Base-by-base conservation (phyloP, 2,888 invertebrate genomes). In the Hemithea aestivaria region DNA sequence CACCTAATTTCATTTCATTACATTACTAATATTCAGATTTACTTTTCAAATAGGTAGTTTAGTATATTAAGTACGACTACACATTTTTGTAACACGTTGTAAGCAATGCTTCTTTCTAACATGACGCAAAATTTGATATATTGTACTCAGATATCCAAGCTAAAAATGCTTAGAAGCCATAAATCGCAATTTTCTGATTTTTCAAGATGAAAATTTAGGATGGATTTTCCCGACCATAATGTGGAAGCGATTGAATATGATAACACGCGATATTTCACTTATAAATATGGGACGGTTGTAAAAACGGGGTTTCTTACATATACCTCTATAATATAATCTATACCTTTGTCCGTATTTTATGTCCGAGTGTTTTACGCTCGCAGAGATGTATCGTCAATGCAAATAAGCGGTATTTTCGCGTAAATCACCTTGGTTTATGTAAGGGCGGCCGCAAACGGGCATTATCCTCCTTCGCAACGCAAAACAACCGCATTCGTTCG, bases 261-360 rank as follows among this genome's bases (percentile, higher is more conserved):
- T 62, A 69, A 63, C 56, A 58, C 51, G 45, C 57, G 56, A 72
- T 73, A 78, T 73, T 73, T 74, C 72, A 70, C 66, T 71, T 62
- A 62, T 60, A 70, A 61, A 73, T 68, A 66, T 70, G 71, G 55
- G 65, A 24, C 4, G 68, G 61, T 66, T 62, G 71, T 78, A 74
- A 76, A 79, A 74, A 74, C 68, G 64, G 62, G 71, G 73, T 71
- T 71, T 71, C 62, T 62, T 56, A n/a, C n/a, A n/a, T 63, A 68
- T 68, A 66, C 66, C 69, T 75, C 73, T 70, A 76, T 73, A 74
- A 76, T 70, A 73, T 77, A 73, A 74, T 73, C 73, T 71, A 69
- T 69, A 73, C 72, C 68, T 73, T 73, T 63, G 58, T 62, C n/a
- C n/a, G n/a, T n/a, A n/a, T 72, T 76, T 78, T 74, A 73, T 64